A percentile compares a stretch with the other conserved stretches of the same genome.
Evolutionary conservation across 2,113 vertebrate species (phyloP).

Genomic region (Theristicus caerulescens): DNA sequence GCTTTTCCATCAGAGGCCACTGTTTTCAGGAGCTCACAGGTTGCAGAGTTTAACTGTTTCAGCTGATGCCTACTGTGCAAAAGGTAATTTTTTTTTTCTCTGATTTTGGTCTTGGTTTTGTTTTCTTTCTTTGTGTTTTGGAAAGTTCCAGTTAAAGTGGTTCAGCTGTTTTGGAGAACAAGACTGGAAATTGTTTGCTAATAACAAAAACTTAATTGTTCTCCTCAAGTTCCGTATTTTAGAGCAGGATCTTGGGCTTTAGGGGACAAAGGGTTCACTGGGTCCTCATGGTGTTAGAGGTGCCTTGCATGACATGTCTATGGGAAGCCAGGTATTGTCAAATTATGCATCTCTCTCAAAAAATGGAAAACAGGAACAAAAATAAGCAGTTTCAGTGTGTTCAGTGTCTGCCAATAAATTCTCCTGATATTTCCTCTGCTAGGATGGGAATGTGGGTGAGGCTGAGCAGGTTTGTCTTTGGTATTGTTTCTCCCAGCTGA

Average conservation of each 20-base stretch:
- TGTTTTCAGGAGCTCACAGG: not conserved
- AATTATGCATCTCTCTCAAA: not conserved
- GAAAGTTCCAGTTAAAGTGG: not conserved
- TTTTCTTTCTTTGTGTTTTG: not conserved
- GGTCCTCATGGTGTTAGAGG: not conserved
- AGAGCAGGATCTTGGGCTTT: not conserved
- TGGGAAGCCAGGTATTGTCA: not conserved
- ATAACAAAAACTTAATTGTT: constrained; percentile 17
- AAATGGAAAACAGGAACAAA: not conserved
- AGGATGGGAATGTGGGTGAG: not conserved
- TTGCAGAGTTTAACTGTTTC: not conserved
- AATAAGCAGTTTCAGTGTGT: not conserved
- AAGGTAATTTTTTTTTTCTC: not conserved
- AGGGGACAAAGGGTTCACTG: not conserved
- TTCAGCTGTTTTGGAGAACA: not conserved
- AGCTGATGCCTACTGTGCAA: not conserved
- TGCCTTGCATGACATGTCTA: not conserved
- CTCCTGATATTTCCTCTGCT: not conserved
- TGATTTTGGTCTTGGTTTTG: not conserved
- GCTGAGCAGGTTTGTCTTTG: not conserved
- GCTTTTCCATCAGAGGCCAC: not conserved
- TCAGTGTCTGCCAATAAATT: not conserved
- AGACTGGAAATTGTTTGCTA: constrained; percentile 17
- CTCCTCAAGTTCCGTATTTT: not conserved
- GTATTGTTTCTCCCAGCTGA: not conserved